A percentile compares a stretch with the other conserved stretches of the same genome.
These are phyloP conservation scores for Leptinotarsa rubiginosa DNA, from an alignment of 2,888 invertebrate genomes.

Conservation along the genomic window DNA sequence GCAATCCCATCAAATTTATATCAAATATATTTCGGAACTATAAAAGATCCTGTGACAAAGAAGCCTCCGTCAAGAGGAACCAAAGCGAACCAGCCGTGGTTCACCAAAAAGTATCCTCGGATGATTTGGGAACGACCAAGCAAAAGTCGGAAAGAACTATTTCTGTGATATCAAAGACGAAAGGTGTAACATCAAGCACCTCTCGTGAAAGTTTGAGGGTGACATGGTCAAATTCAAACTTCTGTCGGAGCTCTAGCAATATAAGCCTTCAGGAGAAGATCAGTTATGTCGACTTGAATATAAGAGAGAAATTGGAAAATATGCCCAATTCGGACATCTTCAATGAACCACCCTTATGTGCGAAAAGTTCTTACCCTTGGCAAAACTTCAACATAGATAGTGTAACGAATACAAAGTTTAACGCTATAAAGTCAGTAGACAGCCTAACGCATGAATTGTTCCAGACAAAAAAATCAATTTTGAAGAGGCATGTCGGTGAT, in stretches of 20 bases:
- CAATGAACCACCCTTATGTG: constrained; percentile 20
- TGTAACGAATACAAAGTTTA: constrained; percentile 19
- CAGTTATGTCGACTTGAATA: constrained; percentile 31
- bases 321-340: constrained; percentile 24
- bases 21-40: constrained; percentile 44
- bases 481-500: constrained; percentile 23
- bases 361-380: constrained; percentile 46
- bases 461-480: constrained; percentile 30
- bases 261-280: constrained; percentile 24
- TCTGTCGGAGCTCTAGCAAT: constrained; percentile 24
- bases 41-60: constrained; percentile 30
- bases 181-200: constrained; percentile 1
- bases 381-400: constrained; percentile 46
- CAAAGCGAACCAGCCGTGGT: constrained; percentile 41
- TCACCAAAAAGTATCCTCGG: constrained; percentile 7
- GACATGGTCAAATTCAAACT: constrained; percentile 30
- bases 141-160: constrained; percentile 13
- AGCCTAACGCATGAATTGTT: constrained; percentile 31
- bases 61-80: constrained; percentile 39
- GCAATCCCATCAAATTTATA: constrained; percentile 44
- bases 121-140: not conserved
- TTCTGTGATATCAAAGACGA: not conserved
- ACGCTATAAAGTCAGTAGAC: constrained; percentile 22
- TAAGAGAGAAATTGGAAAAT: constrained; percentile 36
- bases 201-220: constrained; percentile 28